Base-by-base conservation (phyloP, 2,797 vertebrate species). In the Tiaroga cobitis region DNA sequence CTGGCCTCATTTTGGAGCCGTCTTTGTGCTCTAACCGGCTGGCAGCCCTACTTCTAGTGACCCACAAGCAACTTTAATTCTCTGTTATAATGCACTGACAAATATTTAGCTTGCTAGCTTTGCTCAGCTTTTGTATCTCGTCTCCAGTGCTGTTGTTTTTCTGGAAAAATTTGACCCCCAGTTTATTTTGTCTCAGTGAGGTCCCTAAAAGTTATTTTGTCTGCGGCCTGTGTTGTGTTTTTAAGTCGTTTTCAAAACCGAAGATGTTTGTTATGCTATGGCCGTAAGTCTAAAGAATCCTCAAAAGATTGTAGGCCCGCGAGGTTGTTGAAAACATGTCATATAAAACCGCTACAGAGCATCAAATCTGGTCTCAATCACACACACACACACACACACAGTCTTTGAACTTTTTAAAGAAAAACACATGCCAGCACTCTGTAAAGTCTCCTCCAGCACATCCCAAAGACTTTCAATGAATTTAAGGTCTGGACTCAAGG, bases 381-480 rank as follows among this genome's bases (percentile, higher is more conserved):
- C 83, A 79, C 85, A 83, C 54, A 51, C 49, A 49, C 89, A n/a
- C n/a, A 54, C 89, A 86, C 87, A 21, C 82, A 87, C 49, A 26
- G 59, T 43, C 93, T 94, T 94, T 94, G 92, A 94, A 93, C 91
- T 65, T 54, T 34, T 87, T 93, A 93, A 94, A 89, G 89, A 86
- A 85, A 95, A 95, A 93, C 94, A 94, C 88, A 94, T 94, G 94
- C 90, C 86, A n/a, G n/a, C n/a, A n/a, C n/a, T n/a, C n/a, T n/a
- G n/a, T n/a, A n/a, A n/a, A n/a, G n/a, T n/a, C n/a, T n/a, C n/a
- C n/a, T n/a, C n/a, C n/a, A n/a, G n/a, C n/a, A n/a, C n/a, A n/a
- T n/a, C n/a, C n/a, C n/a, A n/a, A n/a, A n/a, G n/a, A n/a, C n/a
- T n/a, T n/a, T n/a, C n/a, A n/a, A n/a, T n/a, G n/a, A n/a, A n/a